These are phyloP conservation scores for Anastrepha obliqua DNA, from an alignment of 1,140 invertebrate genomes.

Conservation along the genomic window DNA sequence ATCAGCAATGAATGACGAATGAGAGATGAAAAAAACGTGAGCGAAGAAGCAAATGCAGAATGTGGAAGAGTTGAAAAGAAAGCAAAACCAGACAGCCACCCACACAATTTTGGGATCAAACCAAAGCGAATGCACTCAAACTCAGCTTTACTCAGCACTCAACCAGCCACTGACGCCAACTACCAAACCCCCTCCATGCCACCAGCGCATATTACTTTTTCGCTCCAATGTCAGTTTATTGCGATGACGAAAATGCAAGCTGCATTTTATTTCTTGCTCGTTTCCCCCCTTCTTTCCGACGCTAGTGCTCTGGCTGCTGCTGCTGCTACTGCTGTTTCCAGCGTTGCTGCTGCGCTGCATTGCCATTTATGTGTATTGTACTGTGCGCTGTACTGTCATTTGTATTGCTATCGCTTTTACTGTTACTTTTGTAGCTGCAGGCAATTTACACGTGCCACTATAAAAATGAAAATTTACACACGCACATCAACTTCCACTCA, in stretches of 20 bases:
- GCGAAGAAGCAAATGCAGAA: neutral
- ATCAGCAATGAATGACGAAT: constrained; percentile 35
- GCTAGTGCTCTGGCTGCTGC: neutral
- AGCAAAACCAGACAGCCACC: neutral
- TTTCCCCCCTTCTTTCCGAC: neutral
- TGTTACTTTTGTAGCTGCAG: constrained; percentile 19
- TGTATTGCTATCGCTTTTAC: constrained; percentile 26
- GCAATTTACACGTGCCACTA: constrained; percentile 45
- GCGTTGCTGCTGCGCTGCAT: neutral
- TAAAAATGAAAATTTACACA: constrained; percentile 40
- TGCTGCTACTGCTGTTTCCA: neutral
- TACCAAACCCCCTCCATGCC: neutral
- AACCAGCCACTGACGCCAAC: neutral
- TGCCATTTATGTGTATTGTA: neutral
- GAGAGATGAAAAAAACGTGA: constrained; percentile 17
- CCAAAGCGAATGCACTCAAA: neutral
- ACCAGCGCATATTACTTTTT: constrained; percentile 34
- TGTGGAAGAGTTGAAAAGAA: neutral
- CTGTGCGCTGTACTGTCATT: constrained; percentile 7
- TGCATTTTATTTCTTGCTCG: constrained; percentile 21
- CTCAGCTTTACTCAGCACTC: neutral
- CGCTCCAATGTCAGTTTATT: constrained; percentile 43
- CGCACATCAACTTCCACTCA: neutral
- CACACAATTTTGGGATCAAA: neutral
- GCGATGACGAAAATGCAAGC: constrained; percentile 13